Percentiles rank a stretch among this genome's conserved stretches.
phyloP scores from a whole-genome alignment of 2,888 invertebrate species.

The Leptinotarsa juncta region DNA sequence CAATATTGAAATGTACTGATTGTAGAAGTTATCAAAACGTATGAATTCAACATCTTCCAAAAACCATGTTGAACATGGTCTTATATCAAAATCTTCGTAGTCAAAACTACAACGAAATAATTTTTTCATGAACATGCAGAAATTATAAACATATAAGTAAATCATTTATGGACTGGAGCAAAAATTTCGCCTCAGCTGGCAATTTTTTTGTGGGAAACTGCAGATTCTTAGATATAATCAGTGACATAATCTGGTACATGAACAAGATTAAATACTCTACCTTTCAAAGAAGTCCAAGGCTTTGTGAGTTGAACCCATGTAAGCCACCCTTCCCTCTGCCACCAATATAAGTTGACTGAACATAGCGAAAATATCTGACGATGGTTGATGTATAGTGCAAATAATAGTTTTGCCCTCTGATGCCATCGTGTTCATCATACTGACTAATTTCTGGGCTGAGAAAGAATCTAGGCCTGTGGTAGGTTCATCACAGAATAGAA shows the following conservation, averaged over 20 bases:
- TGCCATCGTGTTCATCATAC: constrained; percentile 77
- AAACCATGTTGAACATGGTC: too few relatives aligned
- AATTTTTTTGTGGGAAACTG: too few relatives aligned
- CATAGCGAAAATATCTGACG: constrained; percentile 85
- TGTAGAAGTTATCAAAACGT: too few relatives aligned
- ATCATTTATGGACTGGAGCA: too few relatives aligned
- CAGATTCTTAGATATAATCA: too few relatives aligned
- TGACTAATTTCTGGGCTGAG: constrained; percentile 87
- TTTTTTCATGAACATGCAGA: too few relatives aligned
- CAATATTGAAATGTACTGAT: too few relatives aligned
- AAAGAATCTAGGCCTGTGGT: constrained; percentile 94
- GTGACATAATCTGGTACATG: neutral
- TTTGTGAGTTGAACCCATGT: constrained; percentile 77
- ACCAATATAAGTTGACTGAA: constrained; percentile 84
- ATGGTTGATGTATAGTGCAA: constrained; percentile 95
- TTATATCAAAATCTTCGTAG: too few relatives aligned
- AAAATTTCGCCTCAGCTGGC: too few relatives aligned
- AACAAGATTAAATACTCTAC: constrained; percentile 61
- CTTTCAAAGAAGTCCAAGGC: constrained; percentile 79
- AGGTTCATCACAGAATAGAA: constrained; percentile 96
- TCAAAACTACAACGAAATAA: too few relatives aligned
- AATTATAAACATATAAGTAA: too few relatives aligned
- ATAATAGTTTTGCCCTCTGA: constrained; percentile 86
- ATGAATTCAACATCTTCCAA: too few relatives aligned
- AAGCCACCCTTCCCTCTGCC: constrained; percentile 89